Evolutionary conservation across 2,888 invertebrate species (phyloP).

Genomic region (Drosophila algonquin): DNA sequence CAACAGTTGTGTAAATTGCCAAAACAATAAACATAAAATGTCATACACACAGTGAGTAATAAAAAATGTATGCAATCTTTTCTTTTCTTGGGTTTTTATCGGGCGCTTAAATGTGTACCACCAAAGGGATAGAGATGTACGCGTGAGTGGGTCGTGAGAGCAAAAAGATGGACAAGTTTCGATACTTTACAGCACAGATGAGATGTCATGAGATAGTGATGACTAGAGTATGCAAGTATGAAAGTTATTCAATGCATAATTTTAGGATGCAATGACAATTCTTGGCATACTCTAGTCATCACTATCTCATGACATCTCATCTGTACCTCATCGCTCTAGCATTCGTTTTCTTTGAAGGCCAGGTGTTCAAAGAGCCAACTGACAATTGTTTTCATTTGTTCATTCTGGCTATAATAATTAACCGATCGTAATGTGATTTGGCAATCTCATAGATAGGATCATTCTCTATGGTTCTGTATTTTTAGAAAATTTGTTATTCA

Average conservation of each 20-base stretch:
- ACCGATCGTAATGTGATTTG: background rate
- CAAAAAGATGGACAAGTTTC: background rate
- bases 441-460: background rate
- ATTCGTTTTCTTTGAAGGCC: background rate
- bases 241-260: no score
- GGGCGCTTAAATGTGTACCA: background rate
- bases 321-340: background rate
- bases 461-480: background rate
- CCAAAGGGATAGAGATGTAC: background rate
- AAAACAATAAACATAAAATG: slow-evolving; percentile 58
- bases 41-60: slow-evolving; percentile 53
- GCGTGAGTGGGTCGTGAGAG: background rate
- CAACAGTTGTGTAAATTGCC: slow-evolving; percentile 47
- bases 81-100: slow-evolving; percentile 4
- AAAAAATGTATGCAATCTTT: slow-evolving; percentile 30
- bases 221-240: no score
- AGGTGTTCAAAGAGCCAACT: background rate
- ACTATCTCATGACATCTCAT: no score
- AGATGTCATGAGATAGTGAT: no score
- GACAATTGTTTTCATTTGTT: background rate
- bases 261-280: no score
- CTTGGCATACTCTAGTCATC: no score
- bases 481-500: background rate
- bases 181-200: no score
- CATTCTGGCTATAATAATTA: background rate